A percentile compares a stretch with the other conserved stretches of the same genome.
Evolutionary conservation across 2,113 vertebrate genomes (phyloP).

Genomic region (Pedionomus torquatus): DNA sequence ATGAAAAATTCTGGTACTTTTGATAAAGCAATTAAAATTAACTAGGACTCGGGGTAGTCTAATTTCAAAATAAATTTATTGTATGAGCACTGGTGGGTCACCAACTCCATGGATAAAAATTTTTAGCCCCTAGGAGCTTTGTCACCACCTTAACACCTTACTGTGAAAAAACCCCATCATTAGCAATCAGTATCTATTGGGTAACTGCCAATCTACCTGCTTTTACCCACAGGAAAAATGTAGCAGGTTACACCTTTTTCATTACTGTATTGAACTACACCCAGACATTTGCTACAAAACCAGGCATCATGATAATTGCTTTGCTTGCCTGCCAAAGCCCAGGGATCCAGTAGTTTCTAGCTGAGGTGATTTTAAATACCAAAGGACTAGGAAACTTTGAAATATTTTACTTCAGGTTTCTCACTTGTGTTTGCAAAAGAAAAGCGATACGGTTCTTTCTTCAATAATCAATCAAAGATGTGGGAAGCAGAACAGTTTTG

Average conservation of each 20-base stretch:
- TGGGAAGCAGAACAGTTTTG: not conserved
- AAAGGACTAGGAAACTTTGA: not conserved
- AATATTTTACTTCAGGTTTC: not conserved
- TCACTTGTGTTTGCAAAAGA: not conserved
- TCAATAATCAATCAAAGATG: not conserved
- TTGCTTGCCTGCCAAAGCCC: not conserved
- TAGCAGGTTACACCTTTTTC: not conserved
- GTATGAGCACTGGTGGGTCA: not conserved
- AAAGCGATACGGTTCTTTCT: fast-evolving
- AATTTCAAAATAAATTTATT: not conserved
- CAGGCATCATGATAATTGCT: not conserved
- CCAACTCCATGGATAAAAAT: not conserved
- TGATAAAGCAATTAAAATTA: not conserved
- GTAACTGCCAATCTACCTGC: not conserved
- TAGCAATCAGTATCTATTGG: not conserved
- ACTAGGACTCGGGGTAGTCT: not conserved
- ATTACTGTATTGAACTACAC: not conserved
- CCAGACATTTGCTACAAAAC: not conserved
- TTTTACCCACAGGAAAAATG: not conserved
- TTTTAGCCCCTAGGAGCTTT: not conserved
- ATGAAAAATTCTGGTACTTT: not conserved
- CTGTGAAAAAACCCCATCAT: not conserved
- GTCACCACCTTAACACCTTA: not conserved
- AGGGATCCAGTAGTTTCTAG: not conserved
- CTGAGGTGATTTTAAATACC: not conserved